Conservation (phyloP, 2,797 vertebrate genomes). For the Trematomus bernacchii region DNA sequence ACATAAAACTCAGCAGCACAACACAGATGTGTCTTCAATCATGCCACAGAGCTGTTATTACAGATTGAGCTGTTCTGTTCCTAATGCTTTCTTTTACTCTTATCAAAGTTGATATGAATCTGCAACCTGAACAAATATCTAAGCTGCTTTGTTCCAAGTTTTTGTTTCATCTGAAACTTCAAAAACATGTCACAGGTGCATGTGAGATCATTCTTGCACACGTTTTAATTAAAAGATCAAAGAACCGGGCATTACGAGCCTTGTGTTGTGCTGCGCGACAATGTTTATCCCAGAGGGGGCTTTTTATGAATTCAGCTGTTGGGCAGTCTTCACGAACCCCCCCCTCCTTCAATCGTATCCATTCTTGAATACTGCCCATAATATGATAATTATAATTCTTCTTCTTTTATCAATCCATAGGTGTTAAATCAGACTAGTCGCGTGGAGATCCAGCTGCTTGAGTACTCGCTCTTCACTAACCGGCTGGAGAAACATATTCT, state of each 20-base stretch:
- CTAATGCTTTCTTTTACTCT: slow-evolving; percentile 57
- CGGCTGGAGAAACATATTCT: slow-evolving; percentile 89
- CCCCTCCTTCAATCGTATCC: not conserved
- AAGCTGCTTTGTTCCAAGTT: slow-evolving; percentile 54
- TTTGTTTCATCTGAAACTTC: slow-evolving; percentile 64
- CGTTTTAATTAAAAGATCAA: slow-evolving; percentile 56
- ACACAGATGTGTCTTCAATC: slow-evolving; percentile 78
- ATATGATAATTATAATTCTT: slow-evolving; percentile 10
- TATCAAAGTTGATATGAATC: slow-evolving; percentile 60
- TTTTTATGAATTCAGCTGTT: slow-evolving; percentile 27
- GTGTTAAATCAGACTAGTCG: slow-evolving; percentile 89
- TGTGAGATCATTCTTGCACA: slow-evolving; percentile 46
- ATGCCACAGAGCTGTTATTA: slow-evolving; percentile 76
- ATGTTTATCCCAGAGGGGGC: slow-evolving; percentile 33
- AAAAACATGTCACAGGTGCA: slow-evolving; percentile 70
- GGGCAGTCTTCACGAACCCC: not conserved
- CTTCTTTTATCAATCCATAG: slow-evolving; percentile 65
- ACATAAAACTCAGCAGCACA: slow-evolving; percentile 70
- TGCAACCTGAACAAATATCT: slow-evolving; percentile 80
- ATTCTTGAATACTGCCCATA: slow-evolving; percentile 1
- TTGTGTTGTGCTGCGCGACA: slow-evolving; percentile 35
- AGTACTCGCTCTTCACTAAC: slow-evolving; percentile 87
- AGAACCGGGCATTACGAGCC: slow-evolving; percentile 35
- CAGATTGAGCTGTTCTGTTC: slow-evolving; percentile 74
- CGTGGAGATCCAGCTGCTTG: slow-evolving; percentile 89